A percentile compares a stretch with the other conserved stretches of the same genome.
Conservation (phyloP, 2,797 vertebrate genomes). For the Micropoecilia bifurca region DNA sequence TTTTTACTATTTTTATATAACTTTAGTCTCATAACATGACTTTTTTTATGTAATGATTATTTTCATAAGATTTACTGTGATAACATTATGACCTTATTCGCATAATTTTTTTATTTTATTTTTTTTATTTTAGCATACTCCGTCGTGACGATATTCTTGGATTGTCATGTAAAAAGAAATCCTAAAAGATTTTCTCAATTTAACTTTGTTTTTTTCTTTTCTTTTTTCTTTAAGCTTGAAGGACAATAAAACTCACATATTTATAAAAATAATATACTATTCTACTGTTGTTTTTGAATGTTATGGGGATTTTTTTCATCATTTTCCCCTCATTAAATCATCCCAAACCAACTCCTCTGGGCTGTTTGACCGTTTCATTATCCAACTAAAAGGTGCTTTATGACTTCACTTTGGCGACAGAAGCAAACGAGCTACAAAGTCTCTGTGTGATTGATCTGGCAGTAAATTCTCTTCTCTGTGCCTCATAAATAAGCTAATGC, state of each 20-base stretch:
- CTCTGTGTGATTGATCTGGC: constrained; percentile 78
- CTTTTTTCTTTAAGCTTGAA: constrained; percentile 9
- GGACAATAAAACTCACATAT: constrained; percentile 47
- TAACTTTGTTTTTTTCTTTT: background rate
- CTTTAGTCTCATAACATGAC: no score
- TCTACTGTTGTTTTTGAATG: background rate
- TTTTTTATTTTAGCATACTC: no score
- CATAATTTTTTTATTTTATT: no score
- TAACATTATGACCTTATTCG: no score
- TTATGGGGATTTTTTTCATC: constrained; percentile 2
- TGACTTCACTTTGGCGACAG: constrained; percentile 66
- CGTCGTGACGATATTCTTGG: background rate
- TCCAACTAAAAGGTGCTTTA: constrained; percentile 76
- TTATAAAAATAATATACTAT: background rate
- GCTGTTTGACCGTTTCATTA: constrained; percentile 75
- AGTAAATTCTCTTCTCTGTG: constrained; percentile 77
- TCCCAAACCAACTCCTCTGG: constrained; percentile 68
- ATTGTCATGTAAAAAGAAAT: background rate
- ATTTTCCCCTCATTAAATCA: constrained; percentile 59
- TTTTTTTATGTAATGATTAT: no score
- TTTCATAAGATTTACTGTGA: no score
- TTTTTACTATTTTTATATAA: no score
- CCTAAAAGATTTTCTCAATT: background rate
- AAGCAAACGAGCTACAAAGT: constrained; percentile 68
- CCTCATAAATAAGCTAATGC: constrained; percentile 81